Conservation (phyloP, 2,113 vertebrate species). For the Protobothrops mucrosquamatus region DNA sequence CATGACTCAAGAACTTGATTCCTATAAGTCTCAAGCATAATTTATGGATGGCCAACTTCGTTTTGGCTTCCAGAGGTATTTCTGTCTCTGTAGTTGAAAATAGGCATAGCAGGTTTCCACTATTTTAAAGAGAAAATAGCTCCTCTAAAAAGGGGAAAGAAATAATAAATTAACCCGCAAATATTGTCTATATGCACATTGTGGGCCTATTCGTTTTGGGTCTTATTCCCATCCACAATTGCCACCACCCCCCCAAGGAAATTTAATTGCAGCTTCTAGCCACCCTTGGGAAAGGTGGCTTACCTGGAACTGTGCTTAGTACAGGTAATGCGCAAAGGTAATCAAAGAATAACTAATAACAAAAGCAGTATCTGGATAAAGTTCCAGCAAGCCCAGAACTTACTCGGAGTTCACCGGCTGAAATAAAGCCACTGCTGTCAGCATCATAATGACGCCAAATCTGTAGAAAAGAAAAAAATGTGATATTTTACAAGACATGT, state of each 20-base stretch:
- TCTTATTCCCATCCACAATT: background rate
- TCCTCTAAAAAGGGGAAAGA: background rate
- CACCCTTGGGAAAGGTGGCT: background rate
- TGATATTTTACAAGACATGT: constrained; percentile 15
- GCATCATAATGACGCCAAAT: constrained; percentile 95
- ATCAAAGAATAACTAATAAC: background rate
- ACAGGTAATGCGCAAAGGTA: background rate
- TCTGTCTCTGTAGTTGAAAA: background rate
- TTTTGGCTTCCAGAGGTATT: background rate
- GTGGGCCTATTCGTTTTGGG: background rate
- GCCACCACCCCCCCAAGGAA: background rate
- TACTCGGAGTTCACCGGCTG: constrained; percentile 85
- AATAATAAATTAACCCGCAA: background rate
- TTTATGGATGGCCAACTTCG: background rate
- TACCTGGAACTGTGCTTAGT: background rate
- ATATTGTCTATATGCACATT: background rate
- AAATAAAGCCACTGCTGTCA: constrained; percentile 95
- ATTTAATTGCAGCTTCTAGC: background rate
- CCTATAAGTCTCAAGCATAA: background rate
- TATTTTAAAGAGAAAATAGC: background rate
- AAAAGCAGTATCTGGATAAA: constrained; percentile 27
- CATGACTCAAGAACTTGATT: background rate
- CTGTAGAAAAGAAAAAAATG: constrained; percentile 58
- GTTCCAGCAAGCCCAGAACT: constrained; percentile 38
- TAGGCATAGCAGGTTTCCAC: background rate